Percentiles rank a stretch among this genome's conserved stretches.
Evolutionary conservation across 1,140 invertebrate species (phyloP).

Genomic region (Diorhabda carinulata): DNA sequence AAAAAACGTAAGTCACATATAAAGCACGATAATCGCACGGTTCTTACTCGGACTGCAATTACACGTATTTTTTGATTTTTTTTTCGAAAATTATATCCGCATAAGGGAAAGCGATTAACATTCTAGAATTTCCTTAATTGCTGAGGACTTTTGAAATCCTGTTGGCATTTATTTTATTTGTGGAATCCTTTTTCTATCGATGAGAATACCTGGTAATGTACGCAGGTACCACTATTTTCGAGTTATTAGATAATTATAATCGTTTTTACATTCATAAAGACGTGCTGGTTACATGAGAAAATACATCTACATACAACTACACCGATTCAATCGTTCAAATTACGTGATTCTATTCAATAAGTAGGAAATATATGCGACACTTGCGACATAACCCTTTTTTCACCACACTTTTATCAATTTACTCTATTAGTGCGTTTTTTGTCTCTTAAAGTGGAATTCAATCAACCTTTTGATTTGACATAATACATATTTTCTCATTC

Average conservation of each 20-base stretch:
- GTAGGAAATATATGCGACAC: no score
- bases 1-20: slow-evolving; percentile 20
- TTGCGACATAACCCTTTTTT: no score
- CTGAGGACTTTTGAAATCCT: slow-evolving; percentile 14
- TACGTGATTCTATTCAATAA: neutral
- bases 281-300: neutral
- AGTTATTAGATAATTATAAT: slow-evolving; percentile 20
- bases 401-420: no score
- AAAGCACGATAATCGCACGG: slow-evolving; percentile 22
- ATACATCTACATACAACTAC: neutral
- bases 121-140: slow-evolving; percentile 26
- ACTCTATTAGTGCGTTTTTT: no score
- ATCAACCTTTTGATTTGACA: no score
- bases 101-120: slow-evolving; percentile 23
- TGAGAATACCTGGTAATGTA: slow-evolving; percentile 9
- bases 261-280: slow-evolving; percentile 1
- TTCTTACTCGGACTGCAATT: slow-evolving; percentile 20
- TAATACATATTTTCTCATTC: no score
- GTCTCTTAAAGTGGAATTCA: no score
- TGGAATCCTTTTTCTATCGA: slow-evolving; percentile 4
- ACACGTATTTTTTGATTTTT: slow-evolving; percentile 20
- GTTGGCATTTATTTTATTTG: slow-evolving; percentile 10
- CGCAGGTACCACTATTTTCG: slow-evolving; percentile 13
- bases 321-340: neutral
- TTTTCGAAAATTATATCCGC: slow-evolving; percentile 21